phyloP scores from a whole-genome alignment of 2,888 invertebrate genomes.

The Spatulosminthurus flaviceps region DNA sequence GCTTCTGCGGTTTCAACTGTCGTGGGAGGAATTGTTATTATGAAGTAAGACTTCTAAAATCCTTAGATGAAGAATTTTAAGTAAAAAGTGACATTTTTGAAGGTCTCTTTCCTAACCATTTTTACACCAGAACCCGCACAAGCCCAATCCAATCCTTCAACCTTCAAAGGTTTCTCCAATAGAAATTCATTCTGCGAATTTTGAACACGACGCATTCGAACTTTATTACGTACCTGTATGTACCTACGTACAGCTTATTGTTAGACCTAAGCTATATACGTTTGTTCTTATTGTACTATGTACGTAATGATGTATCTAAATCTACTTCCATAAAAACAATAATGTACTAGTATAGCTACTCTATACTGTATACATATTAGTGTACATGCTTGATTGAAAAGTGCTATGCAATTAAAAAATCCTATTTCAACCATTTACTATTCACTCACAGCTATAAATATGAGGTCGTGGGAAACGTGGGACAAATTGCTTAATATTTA shows the following conservation, averaged over 20 bases:
- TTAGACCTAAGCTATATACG: no score
- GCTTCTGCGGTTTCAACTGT: constrained; percentile 70
- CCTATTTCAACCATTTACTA: no score
- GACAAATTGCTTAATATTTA: no score
- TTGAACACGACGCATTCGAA: not conserved
- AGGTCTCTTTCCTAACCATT: not conserved
- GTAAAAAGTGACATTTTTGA: constrained; percentile 8
- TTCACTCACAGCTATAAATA: no score
- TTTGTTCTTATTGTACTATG: no score
- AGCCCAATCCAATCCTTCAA: not conserved
- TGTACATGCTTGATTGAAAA: no score
- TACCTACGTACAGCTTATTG: not conserved
- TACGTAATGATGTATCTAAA: no score
- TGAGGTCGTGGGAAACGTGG: no score
- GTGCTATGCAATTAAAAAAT: no score
- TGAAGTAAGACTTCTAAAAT: constrained; percentile 59
- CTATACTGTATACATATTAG: no score
- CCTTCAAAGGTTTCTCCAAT: not conserved
- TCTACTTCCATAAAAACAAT: no score
- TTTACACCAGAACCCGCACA: not conserved
- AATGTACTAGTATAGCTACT: no score
- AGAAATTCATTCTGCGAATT: not conserved
- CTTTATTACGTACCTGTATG: not conserved
- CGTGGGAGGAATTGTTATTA: constrained; percentile 69
- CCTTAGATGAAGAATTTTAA: not conserved